A percentile compares a stretch with the other conserved stretches of the same genome.
Conservation (phyloP, 2,888 invertebrate genomes). For the Pedicia rivosa region DNA sequence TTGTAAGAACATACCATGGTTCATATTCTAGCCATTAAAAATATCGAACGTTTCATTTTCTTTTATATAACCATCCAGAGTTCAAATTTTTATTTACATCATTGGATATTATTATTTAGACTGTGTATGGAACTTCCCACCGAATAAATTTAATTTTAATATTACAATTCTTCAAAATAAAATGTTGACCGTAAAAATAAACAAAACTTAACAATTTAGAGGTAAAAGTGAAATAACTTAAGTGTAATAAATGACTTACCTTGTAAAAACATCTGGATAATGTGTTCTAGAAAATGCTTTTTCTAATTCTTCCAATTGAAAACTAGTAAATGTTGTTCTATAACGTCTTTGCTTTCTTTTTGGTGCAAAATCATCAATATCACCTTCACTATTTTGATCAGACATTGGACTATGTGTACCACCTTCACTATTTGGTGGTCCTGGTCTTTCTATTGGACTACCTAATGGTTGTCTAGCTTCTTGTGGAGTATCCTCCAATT, state of each 20-base stretch:
- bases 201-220: too few relatives aligned
- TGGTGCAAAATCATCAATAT: constrained; percentile 61
- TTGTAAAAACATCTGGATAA: constrained; percentile 95
- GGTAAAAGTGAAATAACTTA: too few relatives aligned
- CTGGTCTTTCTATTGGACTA: constrained; percentile 32
- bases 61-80: too few relatives aligned
- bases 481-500: constrained; percentile 32
- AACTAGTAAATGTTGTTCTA: constrained; percentile 88
- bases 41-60: too few relatives aligned
- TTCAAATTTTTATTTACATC: too few relatives aligned
- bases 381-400: constrained; percentile 46
- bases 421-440: constrained; percentile 29
- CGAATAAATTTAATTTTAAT: too few relatives aligned
- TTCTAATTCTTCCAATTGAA: constrained; percentile 88
- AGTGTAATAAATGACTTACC: constrained; percentile 37
- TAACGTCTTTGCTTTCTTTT: constrained; percentile 83
- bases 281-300: constrained; percentile 95
- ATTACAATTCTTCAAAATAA: too few relatives aligned
- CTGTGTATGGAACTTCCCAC: too few relatives aligned
- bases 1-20: too few relatives aligned
- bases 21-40: too few relatives aligned
- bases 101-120: too few relatives aligned
- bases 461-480: constrained; percentile 30
- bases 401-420: constrained; percentile 34
- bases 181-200: too few relatives aligned